phyloP scores from a whole-genome alignment of 2,888 invertebrate species.

The Coleophora flavipennella region DNA sequence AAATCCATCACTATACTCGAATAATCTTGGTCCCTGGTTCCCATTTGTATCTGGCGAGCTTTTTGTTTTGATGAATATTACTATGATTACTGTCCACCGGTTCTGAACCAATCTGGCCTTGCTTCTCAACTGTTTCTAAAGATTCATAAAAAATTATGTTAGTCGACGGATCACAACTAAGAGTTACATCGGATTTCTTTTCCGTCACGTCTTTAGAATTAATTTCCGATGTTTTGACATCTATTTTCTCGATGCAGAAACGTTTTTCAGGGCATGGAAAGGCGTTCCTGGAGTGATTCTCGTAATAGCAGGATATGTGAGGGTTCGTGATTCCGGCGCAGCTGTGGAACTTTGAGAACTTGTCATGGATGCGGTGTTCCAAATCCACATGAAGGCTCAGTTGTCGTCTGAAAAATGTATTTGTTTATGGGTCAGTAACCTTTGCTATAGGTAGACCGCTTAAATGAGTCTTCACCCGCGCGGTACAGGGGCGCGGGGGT shows the following conservation, averaged over 20 bases:
- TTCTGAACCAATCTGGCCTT: constrained; percentile 27
- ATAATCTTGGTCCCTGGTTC: constrained; percentile 54
- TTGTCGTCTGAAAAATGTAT: constrained; percentile 32
- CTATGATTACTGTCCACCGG: constrained; percentile 15
- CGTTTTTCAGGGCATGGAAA: too few species aligned
- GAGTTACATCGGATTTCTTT: constrained; percentile 24
- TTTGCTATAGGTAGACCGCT: too few species aligned
- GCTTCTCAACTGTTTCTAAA: constrained; percentile 28
- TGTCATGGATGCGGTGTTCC: constrained; percentile 38
- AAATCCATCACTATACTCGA: constrained; percentile 24
- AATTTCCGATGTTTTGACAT: constrained; percentile 11
- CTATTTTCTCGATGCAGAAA: constrained; percentile 10
- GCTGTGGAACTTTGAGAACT: constrained; percentile 44
- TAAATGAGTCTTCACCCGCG: too few species aligned
- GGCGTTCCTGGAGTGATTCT: too few species aligned
- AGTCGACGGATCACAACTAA: constrained; percentile 38
- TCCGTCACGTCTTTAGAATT: constrained; percentile 20
- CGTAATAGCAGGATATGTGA: constrained; percentile 1
- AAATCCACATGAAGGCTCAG: constrained; percentile 42
- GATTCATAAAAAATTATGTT: constrained; percentile 46
- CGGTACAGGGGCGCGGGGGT: too few species aligned
- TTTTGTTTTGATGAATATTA: constrained; percentile 7
- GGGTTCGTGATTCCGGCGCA: constrained; percentile 33
- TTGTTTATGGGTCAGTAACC: too few species aligned
- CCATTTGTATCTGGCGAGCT: constrained; percentile 38